Conservation (phyloP, 2,797 vertebrate species). For the Columba guinea region DNA sequence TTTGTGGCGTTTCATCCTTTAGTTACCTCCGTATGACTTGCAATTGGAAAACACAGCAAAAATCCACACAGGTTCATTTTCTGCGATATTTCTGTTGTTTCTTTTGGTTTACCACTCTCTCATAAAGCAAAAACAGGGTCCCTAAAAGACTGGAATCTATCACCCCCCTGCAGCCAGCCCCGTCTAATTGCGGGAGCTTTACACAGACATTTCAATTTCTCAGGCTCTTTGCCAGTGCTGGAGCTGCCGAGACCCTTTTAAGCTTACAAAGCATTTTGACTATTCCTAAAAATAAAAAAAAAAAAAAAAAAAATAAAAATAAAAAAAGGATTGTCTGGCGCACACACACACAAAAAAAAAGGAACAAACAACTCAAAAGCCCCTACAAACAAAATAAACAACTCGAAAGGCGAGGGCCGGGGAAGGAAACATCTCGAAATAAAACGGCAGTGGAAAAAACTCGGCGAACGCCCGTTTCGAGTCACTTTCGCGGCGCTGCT, state of each 20-base stretch:
- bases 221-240: neutral
- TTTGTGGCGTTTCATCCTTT: neutral
- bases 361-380: neutral
- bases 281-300: no score
- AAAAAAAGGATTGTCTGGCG: no score
- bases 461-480: accelerated
- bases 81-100: neutral
- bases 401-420: accelerated
- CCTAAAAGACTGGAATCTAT: neutral
- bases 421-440: neutral
- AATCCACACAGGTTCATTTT: neutral
- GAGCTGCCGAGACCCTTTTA: neutral
- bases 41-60: neutral
- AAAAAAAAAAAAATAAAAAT: no score
- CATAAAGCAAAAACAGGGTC: neutral
- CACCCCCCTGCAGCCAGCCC: neutral
- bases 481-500: neutral
- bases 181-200: neutral
- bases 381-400: neutral
- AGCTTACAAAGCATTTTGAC: neutral
- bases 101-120: neutral
- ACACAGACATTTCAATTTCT: neutral
- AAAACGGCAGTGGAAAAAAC: neutral
- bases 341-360: no score
- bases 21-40: neutral